phyloP scores from a whole-genome alignment of 2,113 vertebrate species.

The Cochlearius cochlearius region DNA sequence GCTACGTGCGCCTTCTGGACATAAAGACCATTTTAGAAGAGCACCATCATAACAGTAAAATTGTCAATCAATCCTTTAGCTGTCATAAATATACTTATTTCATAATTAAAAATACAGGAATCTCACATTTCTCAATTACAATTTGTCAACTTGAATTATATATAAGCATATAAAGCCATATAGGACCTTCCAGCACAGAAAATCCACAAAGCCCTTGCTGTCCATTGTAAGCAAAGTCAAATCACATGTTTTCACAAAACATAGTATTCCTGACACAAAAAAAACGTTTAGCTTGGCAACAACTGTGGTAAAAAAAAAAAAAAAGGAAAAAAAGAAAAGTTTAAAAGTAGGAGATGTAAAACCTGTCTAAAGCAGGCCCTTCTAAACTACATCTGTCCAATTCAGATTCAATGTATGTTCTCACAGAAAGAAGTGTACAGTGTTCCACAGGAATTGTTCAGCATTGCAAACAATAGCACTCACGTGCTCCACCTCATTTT shows the following conservation, averaged over 20 bases:
- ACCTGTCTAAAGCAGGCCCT: background rate
- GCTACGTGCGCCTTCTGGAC: constrained; percentile 50
- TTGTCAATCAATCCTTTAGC: background rate
- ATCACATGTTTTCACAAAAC: constrained; percentile 8
- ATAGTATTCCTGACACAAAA: background rate
- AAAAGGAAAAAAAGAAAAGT: background rate
- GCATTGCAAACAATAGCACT: background rate
- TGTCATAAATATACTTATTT: constrained; percentile 53
- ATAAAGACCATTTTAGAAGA: constrained; percentile 26
- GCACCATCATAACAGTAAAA: background rate
- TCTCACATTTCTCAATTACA: constrained; percentile 17
- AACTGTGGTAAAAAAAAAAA: background rate
- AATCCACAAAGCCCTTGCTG: constrained; percentile 44
- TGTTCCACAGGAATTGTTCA: background rate
- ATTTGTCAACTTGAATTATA: constrained; percentile 5
- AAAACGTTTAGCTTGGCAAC: background rate
- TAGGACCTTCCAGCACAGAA: constrained; percentile 47
- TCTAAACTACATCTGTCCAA: background rate
- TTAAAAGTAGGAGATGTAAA: background rate
- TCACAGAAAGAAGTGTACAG: background rate
- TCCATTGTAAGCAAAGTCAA: constrained; percentile 47
- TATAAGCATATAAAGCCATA: constrained; percentile 35
- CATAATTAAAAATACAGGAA: constrained; percentile 37
- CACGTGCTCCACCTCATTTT: background rate
- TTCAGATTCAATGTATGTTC: background rate